phyloP scores from a whole-genome alignment of 1,140 invertebrate genomes.

The Sitophilus oryzae region DNA sequence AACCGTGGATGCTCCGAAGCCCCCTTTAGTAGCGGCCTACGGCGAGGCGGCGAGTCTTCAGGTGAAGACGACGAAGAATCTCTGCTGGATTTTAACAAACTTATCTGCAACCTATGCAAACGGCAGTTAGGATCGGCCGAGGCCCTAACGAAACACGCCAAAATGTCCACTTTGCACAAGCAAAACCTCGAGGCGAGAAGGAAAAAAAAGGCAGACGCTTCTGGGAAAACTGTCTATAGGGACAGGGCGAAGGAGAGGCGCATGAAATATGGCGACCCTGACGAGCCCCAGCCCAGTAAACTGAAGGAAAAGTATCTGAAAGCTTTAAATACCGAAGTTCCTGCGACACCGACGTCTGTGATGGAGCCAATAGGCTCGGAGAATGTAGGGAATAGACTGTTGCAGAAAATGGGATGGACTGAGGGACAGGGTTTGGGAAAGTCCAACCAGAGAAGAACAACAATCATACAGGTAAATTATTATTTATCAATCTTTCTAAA shows the following conservation, averaged over 20 bases:
- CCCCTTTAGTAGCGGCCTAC: conserved; percentile 69
- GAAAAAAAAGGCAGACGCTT: conserved; percentile 40
- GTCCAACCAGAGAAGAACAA: conserved; percentile 86
- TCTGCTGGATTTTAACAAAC: conserved; percentile 78
- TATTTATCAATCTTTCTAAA: too few species aligned
- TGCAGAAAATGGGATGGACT: conserved; percentile 99
- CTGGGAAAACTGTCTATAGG: conserved; percentile 56
- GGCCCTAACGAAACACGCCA: conserved; percentile 82
- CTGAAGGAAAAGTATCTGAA: conserved; percentile 57
- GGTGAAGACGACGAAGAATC: conserved; percentile 54
- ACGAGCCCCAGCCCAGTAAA: conserved; percentile 67
- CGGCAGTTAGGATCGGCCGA: conserved; percentile 88
- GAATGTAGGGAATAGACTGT: conserved; percentile 85
- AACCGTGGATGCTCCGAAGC: conserved; percentile 17
- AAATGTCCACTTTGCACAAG: conserved; percentile 92
- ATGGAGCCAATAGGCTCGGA: conserved; percentile 67
- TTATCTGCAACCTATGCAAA: conserved; percentile 94
- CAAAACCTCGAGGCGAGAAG: conserved; percentile 69
- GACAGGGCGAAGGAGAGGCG: conserved; percentile 94
- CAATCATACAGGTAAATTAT: conserved; percentile 80
- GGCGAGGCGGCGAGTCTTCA: conserved; percentile 56
- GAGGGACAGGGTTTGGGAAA: conserved; percentile 93
- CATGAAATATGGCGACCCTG: conserved; percentile 86
- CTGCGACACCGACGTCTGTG: conserved; percentile 38
- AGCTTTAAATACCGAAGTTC: conserved; percentile 42